These are phyloP conservation scores for Homarus americanus DNA, from an alignment of 1,140 invertebrate genomes.

Conservation along the genomic window DNA sequence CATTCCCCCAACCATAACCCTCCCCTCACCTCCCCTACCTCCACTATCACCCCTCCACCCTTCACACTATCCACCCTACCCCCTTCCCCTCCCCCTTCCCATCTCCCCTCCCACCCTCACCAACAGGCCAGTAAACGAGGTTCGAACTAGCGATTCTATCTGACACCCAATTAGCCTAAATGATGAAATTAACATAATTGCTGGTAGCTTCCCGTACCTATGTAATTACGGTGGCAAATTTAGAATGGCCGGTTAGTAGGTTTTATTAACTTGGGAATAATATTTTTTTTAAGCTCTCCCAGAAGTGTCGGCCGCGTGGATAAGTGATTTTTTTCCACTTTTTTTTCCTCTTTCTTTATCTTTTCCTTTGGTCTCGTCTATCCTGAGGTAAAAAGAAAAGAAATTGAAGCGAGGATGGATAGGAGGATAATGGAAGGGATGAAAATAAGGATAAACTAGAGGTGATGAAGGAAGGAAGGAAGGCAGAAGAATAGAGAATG, in stretches of 20 bases:
- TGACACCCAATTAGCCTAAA: constrained; percentile 64
- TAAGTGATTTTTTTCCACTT: too few species aligned
- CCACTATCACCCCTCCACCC: neutral
- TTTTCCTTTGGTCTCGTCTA: too few species aligned
- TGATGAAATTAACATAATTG: constrained; percentile 66
- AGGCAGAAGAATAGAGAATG: too few species aligned
- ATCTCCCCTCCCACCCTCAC: neutral
- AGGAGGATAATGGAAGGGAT: neutral
- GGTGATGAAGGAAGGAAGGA: neutral
- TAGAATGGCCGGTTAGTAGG: constrained; percentile 48
- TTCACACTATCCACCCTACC: neutral
- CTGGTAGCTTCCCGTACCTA: constrained; percentile 34
- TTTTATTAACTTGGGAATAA: constrained; percentile 7
- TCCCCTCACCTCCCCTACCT: constrained; percentile 57
- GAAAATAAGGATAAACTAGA: neutral
- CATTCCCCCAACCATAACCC: neutral
- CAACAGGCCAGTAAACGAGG: too few species aligned
- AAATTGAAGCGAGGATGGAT: too few species aligned
- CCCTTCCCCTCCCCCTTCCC: neutral
- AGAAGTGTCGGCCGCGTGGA: too few species aligned
- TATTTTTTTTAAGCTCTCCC: constrained; percentile 18
- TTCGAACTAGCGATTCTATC: constrained; percentile 40
- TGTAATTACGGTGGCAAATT: constrained; percentile 53
- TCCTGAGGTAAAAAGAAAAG: too few species aligned
- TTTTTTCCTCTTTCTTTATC: too few species aligned